Conservation (phyloP, 2,113 vertebrate genomes). For the Aix galericulata region DNA sequence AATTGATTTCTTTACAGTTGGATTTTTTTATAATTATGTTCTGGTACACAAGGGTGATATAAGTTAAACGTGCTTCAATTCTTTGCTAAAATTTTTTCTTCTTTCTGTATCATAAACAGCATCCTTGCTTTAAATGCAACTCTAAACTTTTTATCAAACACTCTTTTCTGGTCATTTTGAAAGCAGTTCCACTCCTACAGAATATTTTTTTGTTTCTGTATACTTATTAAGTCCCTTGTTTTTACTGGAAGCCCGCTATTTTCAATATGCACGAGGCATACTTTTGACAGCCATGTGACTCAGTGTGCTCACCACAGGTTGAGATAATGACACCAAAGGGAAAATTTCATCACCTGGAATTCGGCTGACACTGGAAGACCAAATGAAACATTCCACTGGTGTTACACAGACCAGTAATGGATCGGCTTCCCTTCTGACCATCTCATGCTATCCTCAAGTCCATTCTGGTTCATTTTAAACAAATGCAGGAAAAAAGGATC, state of each 20-base stretch:
- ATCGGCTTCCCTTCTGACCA: background rate
- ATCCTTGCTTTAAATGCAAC: background rate
- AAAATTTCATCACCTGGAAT: conserved; percentile 20
- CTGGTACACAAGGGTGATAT: background rate
- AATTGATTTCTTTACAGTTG: background rate
- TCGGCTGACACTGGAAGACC: conserved; percentile 14
- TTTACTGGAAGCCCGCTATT: background rate
- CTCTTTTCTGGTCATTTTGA: background rate
- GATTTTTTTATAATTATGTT: background rate
- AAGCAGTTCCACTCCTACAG: background rate
- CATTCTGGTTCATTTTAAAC: background rate
- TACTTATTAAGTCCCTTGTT: background rate
- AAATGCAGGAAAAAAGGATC: background rate
- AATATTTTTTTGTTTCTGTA: background rate
- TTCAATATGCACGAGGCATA: background rate
- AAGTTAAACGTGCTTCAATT: background rate
- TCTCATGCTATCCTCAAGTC: background rate
- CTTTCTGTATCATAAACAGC: background rate
- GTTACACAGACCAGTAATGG: background rate
- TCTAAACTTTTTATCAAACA: background rate
- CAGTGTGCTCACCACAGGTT: background rate
- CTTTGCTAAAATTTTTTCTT: background rate
- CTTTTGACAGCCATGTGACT: conserved; percentile 22
- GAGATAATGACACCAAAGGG: background rate
- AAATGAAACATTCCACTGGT: conserved; percentile 4